These are phyloP conservation scores for Apamea crenata DNA, from an alignment of 2,888 invertebrate species.

Conservation along the genomic window DNA sequence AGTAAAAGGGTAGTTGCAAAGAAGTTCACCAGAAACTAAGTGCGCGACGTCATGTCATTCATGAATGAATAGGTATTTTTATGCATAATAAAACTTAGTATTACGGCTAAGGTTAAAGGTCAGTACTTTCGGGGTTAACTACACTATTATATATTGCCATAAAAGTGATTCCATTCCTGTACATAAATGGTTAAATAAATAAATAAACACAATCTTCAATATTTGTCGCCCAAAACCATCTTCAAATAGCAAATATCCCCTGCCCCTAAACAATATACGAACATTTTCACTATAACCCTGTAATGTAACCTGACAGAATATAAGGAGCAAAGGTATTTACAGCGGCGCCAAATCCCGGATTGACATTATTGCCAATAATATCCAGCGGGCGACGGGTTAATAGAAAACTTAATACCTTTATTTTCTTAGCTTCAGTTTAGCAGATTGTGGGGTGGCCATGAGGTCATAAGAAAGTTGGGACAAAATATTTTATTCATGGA, in stretches of 20 bases:
- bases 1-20: no score
- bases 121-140: no score
- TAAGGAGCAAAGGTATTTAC: conserved; percentile 53
- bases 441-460: conserved; percentile 64
- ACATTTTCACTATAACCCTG: conserved; percentile 25
- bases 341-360: conserved; percentile 66
- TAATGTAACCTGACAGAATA: conserved; percentile 60
- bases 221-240: conserved; percentile 1
- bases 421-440: conserved; percentile 72
- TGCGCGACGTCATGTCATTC: no score
- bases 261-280: conserved; percentile 32
- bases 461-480: not conserved
- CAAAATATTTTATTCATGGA: not conserved
- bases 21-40: no score
- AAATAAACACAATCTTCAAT: not conserved
- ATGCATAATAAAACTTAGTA: no score
- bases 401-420: conserved; percentile 79
- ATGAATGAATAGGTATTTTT: no score
- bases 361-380: conserved; percentile 73
- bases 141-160: no score
- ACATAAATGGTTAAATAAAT: no score
- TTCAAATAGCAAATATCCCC: conserved; percentile 13
- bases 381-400: conserved; percentile 69
- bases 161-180: no score
- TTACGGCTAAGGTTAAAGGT: no score